Conservation (phyloP, 2,888 invertebrate species). For the Phyto melanocephala region DNA sequence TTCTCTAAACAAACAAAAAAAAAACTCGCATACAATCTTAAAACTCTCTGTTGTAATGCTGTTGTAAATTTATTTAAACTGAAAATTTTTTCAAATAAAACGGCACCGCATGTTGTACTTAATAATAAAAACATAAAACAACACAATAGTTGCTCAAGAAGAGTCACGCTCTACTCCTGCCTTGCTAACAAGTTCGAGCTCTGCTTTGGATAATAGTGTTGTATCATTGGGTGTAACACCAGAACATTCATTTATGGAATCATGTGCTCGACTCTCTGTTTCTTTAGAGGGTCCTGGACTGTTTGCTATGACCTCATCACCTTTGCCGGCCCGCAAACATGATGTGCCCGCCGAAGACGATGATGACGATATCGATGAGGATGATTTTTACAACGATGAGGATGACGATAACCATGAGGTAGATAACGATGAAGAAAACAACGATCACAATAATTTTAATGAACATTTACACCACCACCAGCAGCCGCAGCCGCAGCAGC, state of each 20-base stretch:
- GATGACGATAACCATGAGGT: conserved; percentile 72
- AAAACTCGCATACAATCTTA: neutral
- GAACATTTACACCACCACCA: conserved; percentile 23
- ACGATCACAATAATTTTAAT: conserved; percentile 53
- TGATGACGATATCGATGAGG: conserved; percentile 69
- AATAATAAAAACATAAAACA: conserved; percentile 50
- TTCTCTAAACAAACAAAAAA: conserved; percentile 8
- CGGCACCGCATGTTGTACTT: conserved; percentile 41
- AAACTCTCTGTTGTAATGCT: conserved; percentile 26
- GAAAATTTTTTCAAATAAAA: neutral
- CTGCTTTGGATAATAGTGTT: conserved; percentile 81
- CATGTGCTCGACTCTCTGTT: conserved; percentile 91
- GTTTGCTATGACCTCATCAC: conserved; percentile 83
- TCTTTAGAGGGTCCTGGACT: conserved; percentile 91
- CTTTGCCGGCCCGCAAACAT: conserved; percentile 79
- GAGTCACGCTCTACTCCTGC: conserved; percentile 95
- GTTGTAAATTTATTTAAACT: conserved; percentile 39
- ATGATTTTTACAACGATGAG: conserved; percentile 70
- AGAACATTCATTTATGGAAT: conserved; percentile 91
- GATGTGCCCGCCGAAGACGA: conserved; percentile 63
- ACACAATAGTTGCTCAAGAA: conserved; percentile 88
- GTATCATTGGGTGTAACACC: conserved; percentile 90
- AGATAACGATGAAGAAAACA: conserved; percentile 66
- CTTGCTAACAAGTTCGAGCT: conserved; percentile 85
- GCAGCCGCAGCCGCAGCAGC: conserved; percentile 1